Percentiles rank a stretch among this genome's conserved stretches.
Evolutionary conservation across 1,140 invertebrate genomes (phyloP).

Genomic region (Cephus cinctus): DNA sequence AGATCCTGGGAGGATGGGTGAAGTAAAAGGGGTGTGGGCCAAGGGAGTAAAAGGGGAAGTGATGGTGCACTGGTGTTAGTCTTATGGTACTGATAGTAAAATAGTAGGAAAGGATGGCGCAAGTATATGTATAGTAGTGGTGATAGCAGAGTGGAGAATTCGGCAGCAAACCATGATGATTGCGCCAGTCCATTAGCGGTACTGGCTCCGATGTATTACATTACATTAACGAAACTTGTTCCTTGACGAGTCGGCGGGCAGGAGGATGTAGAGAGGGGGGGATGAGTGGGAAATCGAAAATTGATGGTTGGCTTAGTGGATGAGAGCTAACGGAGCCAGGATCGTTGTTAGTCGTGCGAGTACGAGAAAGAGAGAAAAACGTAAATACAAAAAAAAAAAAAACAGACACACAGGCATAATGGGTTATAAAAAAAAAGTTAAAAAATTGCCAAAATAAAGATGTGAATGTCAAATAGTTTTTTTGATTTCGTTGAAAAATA

Average conservation of each 20-base stretch:
- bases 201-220: constrained; percentile 36
- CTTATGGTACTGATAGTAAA: no score
- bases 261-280: no score
- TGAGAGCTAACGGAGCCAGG: background rate
- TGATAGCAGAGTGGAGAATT: constrained; percentile 22
- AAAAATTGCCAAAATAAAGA: background rate
- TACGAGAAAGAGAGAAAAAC: background rate
- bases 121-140: no score
- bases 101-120: no score
- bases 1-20: constrained; percentile 8
- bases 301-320: no score
- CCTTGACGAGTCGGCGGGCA: constrained; percentile 27
- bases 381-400: background rate
- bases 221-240: constrained; percentile 33
- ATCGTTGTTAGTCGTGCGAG: background rate
- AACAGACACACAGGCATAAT: background rate
- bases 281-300: constrained; percentile 36
- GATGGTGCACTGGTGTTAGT: no score
- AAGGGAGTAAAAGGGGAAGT: constrained; percentile 14
- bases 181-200: constrained; percentile 43
- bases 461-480: no score
- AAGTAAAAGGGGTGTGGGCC: constrained; percentile 7
- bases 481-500: no score
- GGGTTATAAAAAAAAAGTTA: background rate
- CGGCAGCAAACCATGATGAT: constrained; percentile 30